Percentiles rank a stretch among this genome's conserved stretches.
These are phyloP conservation scores for Malurus elegans DNA, from an alignment of 2,113 vertebrate genomes.

Conservation along the genomic window DNA sequence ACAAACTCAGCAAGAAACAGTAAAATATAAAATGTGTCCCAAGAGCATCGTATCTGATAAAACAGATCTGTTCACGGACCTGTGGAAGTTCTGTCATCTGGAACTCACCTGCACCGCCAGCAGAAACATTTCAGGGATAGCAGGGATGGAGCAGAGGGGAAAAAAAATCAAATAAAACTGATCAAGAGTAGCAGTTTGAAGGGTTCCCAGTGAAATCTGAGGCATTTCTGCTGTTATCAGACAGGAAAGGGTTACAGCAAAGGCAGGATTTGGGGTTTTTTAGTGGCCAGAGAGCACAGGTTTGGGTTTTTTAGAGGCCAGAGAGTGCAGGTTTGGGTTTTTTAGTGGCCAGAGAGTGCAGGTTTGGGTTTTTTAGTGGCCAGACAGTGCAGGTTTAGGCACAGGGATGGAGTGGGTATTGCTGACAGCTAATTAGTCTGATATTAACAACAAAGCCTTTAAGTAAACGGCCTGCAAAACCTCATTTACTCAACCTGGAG, in stretches of 20 bases:
- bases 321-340: too few species aligned
- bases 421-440: slow-evolving; percentile 34
- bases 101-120: neutral
- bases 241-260: neutral
- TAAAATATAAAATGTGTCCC: neutral
- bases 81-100: neutral
- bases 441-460: slow-evolving; percentile 47
- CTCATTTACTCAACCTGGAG: slow-evolving; percentile 14
- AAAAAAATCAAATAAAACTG: neutral
- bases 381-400: neutral
- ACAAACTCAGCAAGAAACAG: neutral
- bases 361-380: neutral
- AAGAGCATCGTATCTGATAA: rapidly evolving
- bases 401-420: neutral
- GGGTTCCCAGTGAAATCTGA: neutral
- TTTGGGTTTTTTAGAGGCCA: too few species aligned
- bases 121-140: neutral
- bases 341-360: too few species aligned
- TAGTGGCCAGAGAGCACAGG: too few species aligned
- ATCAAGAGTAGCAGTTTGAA: neutral
- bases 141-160: neutral
- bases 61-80: neutral
- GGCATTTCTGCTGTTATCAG: neutral
- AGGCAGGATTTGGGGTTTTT: neutral
- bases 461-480: slow-evolving; percentile 39